Evolutionary conservation across 2,113 vertebrate species (phyloP).

Genomic region (Miniopterus natalensis): DNA sequence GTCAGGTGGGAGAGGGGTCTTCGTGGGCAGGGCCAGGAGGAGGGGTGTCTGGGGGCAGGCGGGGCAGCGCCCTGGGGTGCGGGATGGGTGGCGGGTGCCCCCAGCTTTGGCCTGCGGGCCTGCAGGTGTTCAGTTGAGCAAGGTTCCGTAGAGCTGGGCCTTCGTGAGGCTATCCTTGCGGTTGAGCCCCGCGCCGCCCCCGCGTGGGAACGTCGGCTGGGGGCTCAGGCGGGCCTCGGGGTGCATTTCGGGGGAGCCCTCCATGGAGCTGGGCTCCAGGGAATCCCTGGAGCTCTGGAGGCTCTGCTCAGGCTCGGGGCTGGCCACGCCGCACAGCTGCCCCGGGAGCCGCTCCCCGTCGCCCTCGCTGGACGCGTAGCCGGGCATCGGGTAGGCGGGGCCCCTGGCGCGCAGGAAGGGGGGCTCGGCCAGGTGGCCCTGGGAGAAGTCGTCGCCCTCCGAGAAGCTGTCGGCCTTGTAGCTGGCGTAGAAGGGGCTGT

Average conservation of each 20-base stretch:
- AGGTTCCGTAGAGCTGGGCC: slow-evolving; percentile 98
- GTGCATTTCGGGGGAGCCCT: slow-evolving; percentile 91
- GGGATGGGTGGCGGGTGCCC: neutral
- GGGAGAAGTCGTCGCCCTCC: slow-evolving; percentile 94
- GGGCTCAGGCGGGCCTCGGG: slow-evolving; percentile 90
- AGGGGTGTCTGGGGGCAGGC: neutral
- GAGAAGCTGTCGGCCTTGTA: slow-evolving; percentile 93
- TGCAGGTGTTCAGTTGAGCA: slow-evolving; percentile 93
- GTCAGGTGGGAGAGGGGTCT: neutral
- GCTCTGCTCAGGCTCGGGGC: slow-evolving; percentile 92
- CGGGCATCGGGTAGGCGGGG: slow-evolving; percentile 89
- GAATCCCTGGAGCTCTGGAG: slow-evolving; percentile 94
- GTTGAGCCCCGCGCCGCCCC: slow-evolving; percentile 94
- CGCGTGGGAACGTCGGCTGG: slow-evolving; percentile 93
- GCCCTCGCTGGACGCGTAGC: slow-evolving; percentile 89
- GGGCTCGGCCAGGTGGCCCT: slow-evolving; percentile 90
- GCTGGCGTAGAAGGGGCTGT: slow-evolving; percentile 92
- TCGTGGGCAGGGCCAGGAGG: neutral
- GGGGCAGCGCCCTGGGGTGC: neutral
- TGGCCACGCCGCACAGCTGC: slow-evolving; percentile 88
- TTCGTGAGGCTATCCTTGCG: slow-evolving; percentile 99
- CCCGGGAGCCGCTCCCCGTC: slow-evolving; percentile 90
- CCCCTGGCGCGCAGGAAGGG: slow-evolving; percentile 90
- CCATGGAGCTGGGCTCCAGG: slow-evolving; percentile 92
- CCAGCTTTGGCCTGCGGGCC: slow-evolving; percentile 58